phyloP scores from a whole-genome alignment of 2,113 vertebrate species.

The Sclerurus mexicanus region DNA sequence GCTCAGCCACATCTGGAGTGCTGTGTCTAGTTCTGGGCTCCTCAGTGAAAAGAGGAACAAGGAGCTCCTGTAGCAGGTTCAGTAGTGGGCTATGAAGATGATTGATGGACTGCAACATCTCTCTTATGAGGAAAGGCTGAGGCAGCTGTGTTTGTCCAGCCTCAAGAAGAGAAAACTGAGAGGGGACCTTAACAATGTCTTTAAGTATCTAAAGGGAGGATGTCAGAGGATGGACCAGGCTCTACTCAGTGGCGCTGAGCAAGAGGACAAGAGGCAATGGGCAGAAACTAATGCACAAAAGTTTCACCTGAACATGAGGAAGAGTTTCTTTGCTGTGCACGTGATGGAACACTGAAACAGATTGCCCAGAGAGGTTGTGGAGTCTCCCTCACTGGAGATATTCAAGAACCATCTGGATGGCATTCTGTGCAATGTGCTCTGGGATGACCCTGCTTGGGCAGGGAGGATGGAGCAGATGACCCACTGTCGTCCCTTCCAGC shows the following conservation, averaged over 20 bases:
- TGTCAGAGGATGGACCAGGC: background rate
- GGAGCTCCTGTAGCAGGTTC: background rate
- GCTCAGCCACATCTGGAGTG: background rate
- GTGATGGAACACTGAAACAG: background rate
- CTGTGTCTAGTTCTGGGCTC: background rate
- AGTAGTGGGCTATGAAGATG: background rate
- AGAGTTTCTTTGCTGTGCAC: background rate
- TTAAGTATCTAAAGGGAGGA: background rate
- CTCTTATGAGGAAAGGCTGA: background rate
- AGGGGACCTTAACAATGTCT: background rate
- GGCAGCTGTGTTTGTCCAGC: background rate
- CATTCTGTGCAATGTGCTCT: background rate
- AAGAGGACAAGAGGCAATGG: background rate
- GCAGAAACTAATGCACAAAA: background rate
- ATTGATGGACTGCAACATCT: background rate
- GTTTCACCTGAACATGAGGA: background rate
- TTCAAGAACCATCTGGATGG: background rate
- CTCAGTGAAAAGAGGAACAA: background rate
- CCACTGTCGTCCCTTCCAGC: background rate
- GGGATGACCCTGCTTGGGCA: background rate
- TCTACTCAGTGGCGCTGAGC: background rate
- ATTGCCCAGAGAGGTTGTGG: background rate
- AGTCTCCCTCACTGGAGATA: background rate
- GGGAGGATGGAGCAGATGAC: background rate
- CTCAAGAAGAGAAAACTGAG: background rate